phyloP scores from a whole-genome alignment of 1,140 invertebrate species.

The Trichonephila clavipes region DNA sequence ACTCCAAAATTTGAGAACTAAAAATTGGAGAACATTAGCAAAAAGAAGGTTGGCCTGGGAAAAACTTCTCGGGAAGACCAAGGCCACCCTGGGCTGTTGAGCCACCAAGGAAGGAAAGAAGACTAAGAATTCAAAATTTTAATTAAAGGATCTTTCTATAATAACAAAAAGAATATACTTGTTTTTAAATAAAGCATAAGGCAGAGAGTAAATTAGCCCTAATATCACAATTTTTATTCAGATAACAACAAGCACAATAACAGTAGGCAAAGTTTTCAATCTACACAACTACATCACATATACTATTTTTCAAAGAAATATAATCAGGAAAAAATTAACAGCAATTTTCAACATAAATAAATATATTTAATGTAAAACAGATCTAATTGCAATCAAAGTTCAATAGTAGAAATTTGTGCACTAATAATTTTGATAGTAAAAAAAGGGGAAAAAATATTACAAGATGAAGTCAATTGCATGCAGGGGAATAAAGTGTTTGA shows the following conservation, averaged over 20 bases:
- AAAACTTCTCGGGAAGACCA: no score
- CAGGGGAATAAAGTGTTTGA: neutral
- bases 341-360: neutral
- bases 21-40: no score
- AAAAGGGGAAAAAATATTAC: neutral
- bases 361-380: neutral
- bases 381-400: neutral
- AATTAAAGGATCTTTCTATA: no score
- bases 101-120: no score
- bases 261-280: constrained; percentile 65
- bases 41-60: no score
- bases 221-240: constrained; percentile 74
- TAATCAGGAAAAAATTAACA: neutral
- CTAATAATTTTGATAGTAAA: neutral
- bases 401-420: constrained; percentile 11
- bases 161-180: no score
- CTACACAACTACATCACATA: constrained; percentile 68
- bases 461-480: neutral
- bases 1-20: no score
- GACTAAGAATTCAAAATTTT: no score
- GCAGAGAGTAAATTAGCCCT: neutral
- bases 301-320: constrained; percentile 12
- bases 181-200: no score
- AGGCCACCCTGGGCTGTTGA: no score
- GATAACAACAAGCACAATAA: constrained; percentile 66